Evolutionary conservation across 2,888 invertebrate species (phyloP).

Genomic region (Ennomos quercinarius): DNA sequence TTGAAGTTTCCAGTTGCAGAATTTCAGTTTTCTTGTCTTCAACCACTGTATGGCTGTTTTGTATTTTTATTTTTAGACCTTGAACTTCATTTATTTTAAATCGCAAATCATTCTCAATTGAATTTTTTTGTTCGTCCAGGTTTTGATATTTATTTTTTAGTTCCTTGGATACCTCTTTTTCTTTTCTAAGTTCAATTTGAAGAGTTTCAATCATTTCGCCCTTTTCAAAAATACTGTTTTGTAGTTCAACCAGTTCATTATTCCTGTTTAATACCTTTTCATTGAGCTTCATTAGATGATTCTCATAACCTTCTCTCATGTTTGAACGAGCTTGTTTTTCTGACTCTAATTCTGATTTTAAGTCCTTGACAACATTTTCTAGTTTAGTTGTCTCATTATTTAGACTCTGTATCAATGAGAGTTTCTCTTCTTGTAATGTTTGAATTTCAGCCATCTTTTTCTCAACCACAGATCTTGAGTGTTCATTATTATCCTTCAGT

Average conservation of each 20-base stretch:
- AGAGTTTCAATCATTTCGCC: constrained; percentile 67
- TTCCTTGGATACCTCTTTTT: constrained; percentile 56
- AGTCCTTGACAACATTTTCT: constrained; percentile 56
- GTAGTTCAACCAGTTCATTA: constrained; percentile 73
- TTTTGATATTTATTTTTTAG: constrained; percentile 54
- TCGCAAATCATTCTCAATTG: constrained; percentile 51
- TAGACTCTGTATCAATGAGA: constrained; percentile 65
- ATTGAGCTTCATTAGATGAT: constrained; percentile 69
- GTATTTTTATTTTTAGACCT: constrained; percentile 51
- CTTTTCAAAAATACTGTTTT: constrained; percentile 67
- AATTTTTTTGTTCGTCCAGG: constrained; percentile 39
- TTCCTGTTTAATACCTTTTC: constrained; percentile 74
- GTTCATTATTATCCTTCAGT: constrained; percentile 60
- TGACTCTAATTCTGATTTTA: constrained; percentile 59
- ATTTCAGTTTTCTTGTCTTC: constrained; percentile 56
- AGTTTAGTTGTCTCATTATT: constrained; percentile 66
- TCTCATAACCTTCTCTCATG: constrained; percentile 69
- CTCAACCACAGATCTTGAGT: constrained; percentile 58
- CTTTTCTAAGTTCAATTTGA: constrained; percentile 60
- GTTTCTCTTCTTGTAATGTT: constrained; percentile 71
- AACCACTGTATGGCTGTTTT: constrained; percentile 47
- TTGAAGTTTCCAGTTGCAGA: constrained; percentile 48
- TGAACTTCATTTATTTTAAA: constrained; percentile 53
- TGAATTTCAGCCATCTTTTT: constrained; percentile 67
- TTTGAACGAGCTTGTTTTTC: constrained; percentile 63